These are phyloP conservation scores for Galerucella calmariensis DNA, from an alignment of 2,888 invertebrate genomes.

Conservation along the genomic window DNA sequence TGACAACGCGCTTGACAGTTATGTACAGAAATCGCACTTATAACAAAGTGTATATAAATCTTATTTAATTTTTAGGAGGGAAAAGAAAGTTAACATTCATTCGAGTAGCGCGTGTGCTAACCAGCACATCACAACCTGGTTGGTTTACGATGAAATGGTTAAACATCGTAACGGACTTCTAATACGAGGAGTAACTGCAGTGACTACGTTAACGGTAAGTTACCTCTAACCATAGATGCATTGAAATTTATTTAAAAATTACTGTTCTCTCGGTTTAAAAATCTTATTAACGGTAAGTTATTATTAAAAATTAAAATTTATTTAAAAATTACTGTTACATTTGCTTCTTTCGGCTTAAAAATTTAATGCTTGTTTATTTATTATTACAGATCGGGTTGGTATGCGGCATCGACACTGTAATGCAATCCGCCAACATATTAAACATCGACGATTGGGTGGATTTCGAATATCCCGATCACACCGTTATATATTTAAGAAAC, in stretches of 20 bases:
- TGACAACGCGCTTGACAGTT: too few species aligned
- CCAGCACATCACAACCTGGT: constrained; percentile 75
- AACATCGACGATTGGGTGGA: constrained; percentile 58
- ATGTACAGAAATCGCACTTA: too few species aligned
- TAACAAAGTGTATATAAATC: too few species aligned
- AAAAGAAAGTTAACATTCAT: constrained; percentile 73
- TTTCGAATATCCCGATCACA: constrained; percentile 50
- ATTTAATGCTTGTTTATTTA: background rate
- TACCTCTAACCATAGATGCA: background rate
- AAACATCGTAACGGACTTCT: constrained; percentile 76
- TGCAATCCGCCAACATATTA: constrained; percentile 48
- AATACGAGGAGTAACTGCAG: constrained; percentile 82
- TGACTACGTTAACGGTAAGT: constrained; percentile 81
- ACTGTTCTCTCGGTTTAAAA: too few species aligned
- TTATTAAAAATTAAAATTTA: too few species aligned
- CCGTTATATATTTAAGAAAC: constrained; percentile 49
- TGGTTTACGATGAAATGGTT: constrained; percentile 88
- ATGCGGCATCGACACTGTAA: constrained; percentile 53
- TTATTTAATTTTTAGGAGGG: constrained; percentile 65
- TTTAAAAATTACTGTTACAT: too few species aligned
- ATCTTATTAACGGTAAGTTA: too few species aligned
- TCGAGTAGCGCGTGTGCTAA: constrained; percentile 69
- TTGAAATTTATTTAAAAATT: too few species aligned
- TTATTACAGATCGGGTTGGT: constrained; percentile 52
- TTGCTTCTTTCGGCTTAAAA: too few species aligned